Evolutionary conservation across 2,113 vertebrate genomes (phyloP), one percentile per base, ranked within the genome.

Genomic region (Lepisosteus oculatus): DNA sequence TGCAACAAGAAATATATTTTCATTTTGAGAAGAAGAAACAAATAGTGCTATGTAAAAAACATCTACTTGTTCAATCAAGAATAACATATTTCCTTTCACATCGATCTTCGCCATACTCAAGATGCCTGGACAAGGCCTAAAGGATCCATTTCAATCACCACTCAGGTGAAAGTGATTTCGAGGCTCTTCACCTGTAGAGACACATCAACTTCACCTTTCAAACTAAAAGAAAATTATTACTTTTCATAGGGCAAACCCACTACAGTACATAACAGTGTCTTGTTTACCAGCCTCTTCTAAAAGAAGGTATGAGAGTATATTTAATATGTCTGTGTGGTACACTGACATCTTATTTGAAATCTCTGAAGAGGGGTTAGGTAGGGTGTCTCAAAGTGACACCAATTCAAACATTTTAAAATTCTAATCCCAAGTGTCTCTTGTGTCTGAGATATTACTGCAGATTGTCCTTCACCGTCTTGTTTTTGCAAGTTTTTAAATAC

Each of bases 361-460:
- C 61, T 63, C 55, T 45, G 57, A 65, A 72, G 12, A 8, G 9
- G 15, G 29, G 9, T 29, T 12, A 57, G 43, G 43, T n/a, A 71
- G 61, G 68, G 47, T 65, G 66, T 68, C 71, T 65, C 42, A 86
- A 76, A 55, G 74, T 76, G 5, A 2, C 77, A 44, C 11, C 65
- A 75, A 83, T 81, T 72, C 68, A 81, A 67, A 72, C 71, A 77
- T 63, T 72, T 72, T 71, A 72, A 84, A 68, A 81, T 80, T 81
- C 78, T 62, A 80, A 76, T 78, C 76, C 79, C 73, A 85, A 76
- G 47, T 8, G 54, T 75, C 77, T 55, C 56, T 61, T 77, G 65
- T 67, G 73, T 81, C 80, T 77, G 79, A 74, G 82, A 84, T 80
- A 84, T 83, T 84, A 77, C 77, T 77, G 78, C 75, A 85, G 73